Base-by-base conservation (phyloP, 2,888 invertebrate genomes). In the Sthenelais limicola region DNA sequence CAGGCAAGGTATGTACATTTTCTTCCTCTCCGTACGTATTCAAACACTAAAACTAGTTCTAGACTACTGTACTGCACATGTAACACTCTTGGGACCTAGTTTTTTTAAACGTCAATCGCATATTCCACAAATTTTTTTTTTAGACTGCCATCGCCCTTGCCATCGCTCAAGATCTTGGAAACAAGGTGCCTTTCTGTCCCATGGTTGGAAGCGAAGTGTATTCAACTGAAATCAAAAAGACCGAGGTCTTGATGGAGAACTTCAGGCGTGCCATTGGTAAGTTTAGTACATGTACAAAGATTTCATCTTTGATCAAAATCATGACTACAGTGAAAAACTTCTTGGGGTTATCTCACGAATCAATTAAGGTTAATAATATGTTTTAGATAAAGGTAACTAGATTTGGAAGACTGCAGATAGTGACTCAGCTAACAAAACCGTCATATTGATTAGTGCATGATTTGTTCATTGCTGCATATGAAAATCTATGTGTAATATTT, bases 181-280 rank as follows among this genome's bases (percentile, higher is more conserved):
- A 93, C 82, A 99, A 99, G 90, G 88, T 91, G 5, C 91, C 91
- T 2, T 92, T 91, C 82, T 91, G 91, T 83, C 91, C 91, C 0
- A 91, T 92, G 90, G 91, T 91, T 66, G 91, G 91, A 12, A 91
- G 91, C 78, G 91, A 91, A 84, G 98, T 99, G 0, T 99, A 94
- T 89, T 98, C 98, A 81, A 93, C 95, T 38, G 99, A 99, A 89
- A 98, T 99, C 32, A 99, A 99, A 88, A 99, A 99, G 88, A 99
- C 99, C 0, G 99, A 99, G 89, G 98, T 99, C 0, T 89, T 99
- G 3, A 99, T 99, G 98, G 98, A 99, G 87, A 98, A 99, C 85
- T 99, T 99, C 85, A 91, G 99, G 3, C 91, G 98, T 74, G 98
- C 99, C 0, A 99, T 99, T 84, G 98, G 98, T n/a, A 89, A 95